Conservation (phyloP, 2,113 vertebrate species). For the Channa argus region DNA sequence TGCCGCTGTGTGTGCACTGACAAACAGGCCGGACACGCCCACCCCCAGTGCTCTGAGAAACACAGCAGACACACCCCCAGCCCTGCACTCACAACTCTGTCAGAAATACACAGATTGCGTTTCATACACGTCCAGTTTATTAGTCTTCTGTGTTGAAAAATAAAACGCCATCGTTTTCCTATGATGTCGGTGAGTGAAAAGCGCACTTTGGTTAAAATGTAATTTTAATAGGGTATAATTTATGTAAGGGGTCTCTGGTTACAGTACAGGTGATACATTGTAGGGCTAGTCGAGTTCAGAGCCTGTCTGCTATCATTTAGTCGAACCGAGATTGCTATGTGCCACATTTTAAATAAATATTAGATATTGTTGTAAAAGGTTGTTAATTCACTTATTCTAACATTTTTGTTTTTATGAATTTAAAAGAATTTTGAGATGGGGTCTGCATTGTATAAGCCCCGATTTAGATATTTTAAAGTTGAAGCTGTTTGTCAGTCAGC, state of each 20-base stretch:
- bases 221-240: neutral
- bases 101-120: neutral
- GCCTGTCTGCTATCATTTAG: neutral
- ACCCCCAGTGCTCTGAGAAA: conserved; percentile 44
- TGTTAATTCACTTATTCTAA: no score
- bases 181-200: conserved; percentile 66
- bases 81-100: neutral
- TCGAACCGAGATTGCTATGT: no score
- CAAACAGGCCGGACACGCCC: conserved; percentile 63
- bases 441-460: no score
- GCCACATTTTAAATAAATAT: no score
- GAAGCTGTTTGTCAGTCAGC: no score
- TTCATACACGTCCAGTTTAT: neutral
- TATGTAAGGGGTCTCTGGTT: conserved; percentile 46
- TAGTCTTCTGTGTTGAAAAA: no score
- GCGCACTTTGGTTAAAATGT: neutral
- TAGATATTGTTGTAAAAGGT: no score
- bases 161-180: no score
- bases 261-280: neutral
- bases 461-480: no score
- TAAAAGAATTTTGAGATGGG: no score
- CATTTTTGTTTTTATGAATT: no score
- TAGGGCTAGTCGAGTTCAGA: neutral
- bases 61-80: conserved; percentile 35
- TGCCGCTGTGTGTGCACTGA: conserved; percentile 46